Conservation (phyloP, 2,797 vertebrate species). For the Onychomys arenicola region DNA sequence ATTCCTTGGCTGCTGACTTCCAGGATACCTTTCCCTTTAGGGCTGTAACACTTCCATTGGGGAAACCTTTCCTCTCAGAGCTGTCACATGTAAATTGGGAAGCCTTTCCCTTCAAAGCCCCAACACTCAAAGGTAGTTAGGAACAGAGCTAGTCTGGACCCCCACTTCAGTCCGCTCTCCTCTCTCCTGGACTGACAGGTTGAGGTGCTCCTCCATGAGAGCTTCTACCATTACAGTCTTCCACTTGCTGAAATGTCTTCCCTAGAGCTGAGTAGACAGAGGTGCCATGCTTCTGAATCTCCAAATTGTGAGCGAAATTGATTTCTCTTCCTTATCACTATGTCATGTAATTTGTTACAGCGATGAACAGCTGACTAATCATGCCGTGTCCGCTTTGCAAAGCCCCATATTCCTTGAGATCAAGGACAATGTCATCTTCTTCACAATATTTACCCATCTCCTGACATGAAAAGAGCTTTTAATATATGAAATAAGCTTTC, state of each 20-base stretch:
- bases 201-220: background rate
- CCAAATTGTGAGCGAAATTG: background rate
- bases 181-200: background rate
- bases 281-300: background rate
- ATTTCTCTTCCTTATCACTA: background rate
- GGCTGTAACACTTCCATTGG: background rate
- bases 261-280: background rate
- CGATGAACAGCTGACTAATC: too few relatives aligned
- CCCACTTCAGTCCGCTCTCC: background rate
- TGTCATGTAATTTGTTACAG: background rate
- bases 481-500: background rate
- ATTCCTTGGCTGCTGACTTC: background rate
- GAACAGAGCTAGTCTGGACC: background rate
- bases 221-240: background rate
- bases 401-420: background rate
- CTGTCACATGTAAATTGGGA: background rate
- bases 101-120: too few relatives aligned
- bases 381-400: background rate
- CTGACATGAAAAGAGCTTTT: background rate
- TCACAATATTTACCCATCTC: background rate
- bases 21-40: background rate
- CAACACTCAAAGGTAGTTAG: background rate
- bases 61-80: background rate
- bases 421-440: background rate
- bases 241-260: background rate